Base-by-base conservation (phyloP, 2,113 vertebrate genomes). In the Poecile atricapillus region DNA sequence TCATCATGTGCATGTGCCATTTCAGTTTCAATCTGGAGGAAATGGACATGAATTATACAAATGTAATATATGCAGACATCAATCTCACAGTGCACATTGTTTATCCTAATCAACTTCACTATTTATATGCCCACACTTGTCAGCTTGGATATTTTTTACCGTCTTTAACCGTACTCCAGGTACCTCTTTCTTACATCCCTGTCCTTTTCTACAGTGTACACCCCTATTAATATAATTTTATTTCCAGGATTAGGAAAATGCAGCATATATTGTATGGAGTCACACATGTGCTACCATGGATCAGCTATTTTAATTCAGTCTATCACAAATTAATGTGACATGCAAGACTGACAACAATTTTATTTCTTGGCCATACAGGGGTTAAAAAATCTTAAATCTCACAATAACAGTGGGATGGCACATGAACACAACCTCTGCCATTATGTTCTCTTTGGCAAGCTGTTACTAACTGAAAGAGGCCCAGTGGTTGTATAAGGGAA, bases 101-200 rank as follows among this genome's bases (percentile, higher is more conserved):
- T 91, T 92, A 78, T 83, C 96, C 84, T 86, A 88, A 94, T 83
- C 79, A 92, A 33, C 44, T 50, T 67, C 71, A 86, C 18, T 55
- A 73, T 11, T 19, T n/a, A 77, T 59, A 88, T 53, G 55, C 33
- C 55, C 33, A 62, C n/a, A 39, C 55, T 88, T 83, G 58, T 80
- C 79, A 92, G 27, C 0, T 0, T 52, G 31, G 20, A 35, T 86
- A 49, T 60, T 89, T 65, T 83, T 90, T 43, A 76, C 43, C 1
- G 2, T 37, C 41, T 94, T 69, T 56, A 92, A 30, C 12, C 33
- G 23, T 53, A 10, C 18, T 80, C 44, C 74, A 83, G 39, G 9
- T 46, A 73, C 13, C 15, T 75, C 41, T 65, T 65, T 35, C 84
- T 81, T 67, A 59, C 23, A 81, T 44, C 44, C 50, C 25, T 50